These are phyloP conservation scores for Homalodisca vitripennis DNA, from an alignment of 1,140 invertebrate genomes.

Conservation along the genomic window DNA sequence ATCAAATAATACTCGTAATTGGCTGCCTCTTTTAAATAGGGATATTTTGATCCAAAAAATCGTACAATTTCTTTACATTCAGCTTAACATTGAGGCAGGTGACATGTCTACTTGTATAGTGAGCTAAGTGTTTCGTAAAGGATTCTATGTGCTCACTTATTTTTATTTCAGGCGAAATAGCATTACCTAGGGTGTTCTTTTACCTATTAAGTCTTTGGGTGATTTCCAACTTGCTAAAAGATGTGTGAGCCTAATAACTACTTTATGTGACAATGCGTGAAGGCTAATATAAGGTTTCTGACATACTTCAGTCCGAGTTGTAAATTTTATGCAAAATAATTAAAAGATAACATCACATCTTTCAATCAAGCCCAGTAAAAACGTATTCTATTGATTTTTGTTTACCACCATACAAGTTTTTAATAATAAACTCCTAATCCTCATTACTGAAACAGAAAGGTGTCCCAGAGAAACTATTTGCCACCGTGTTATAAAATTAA, in stretches of 20 bases:
- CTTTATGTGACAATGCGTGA: neutral
- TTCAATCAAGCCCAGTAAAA: slow-evolving; percentile 8
- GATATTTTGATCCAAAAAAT: slow-evolving; percentile 35
- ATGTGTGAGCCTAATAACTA: neutral
- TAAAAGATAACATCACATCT: slow-evolving; percentile 8
- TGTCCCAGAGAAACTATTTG: too few relatives aligned
- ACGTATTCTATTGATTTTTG: slow-evolving; percentile 8
- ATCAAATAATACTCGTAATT: slow-evolving; percentile 37
- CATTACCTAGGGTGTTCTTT: neutral
- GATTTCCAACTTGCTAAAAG: neutral
- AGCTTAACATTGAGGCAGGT: slow-evolving; percentile 10
- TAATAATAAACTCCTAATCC: too few relatives aligned
- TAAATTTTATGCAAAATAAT: neutral
- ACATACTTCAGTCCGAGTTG: neutral
- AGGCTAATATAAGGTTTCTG: neutral
- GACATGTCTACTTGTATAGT: neutral
- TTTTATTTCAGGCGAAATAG: too few relatives aligned
- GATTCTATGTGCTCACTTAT: neutral
- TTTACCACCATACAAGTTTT: too few relatives aligned
- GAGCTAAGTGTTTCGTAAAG: neutral
- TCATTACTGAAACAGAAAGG: too few relatives aligned
- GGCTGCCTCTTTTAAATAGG: slow-evolving; percentile 35
- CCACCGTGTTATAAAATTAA: too few relatives aligned
- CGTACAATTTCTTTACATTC: slow-evolving; percentile 35
- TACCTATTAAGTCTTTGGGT: neutral